Evolutionary conservation across 2,797 vertebrate genomes (phyloP), one percentile per base, ranked within the genome.

Genomic region (Sebastes wilsoni): DNA sequence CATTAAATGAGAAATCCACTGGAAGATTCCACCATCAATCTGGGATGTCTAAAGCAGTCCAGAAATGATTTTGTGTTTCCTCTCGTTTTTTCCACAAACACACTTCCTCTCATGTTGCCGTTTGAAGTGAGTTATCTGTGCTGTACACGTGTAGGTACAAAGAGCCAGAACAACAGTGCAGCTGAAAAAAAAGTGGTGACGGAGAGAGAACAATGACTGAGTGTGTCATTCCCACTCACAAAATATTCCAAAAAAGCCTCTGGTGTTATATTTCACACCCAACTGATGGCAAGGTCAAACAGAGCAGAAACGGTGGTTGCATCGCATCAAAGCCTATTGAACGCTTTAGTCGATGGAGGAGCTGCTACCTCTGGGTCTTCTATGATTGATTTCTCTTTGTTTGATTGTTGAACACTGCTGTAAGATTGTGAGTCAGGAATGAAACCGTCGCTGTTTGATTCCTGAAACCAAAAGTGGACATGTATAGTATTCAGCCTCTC

Each of bases 1-100:
- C 76, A 68, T 79, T 70, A 69, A 74, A 81, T 60, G 66, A 85
- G 68, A 79, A 73, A 75, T 20, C 27, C 60, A 56, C 27, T 62
- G 36, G 54, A 73, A 65, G 52, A 49, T 75, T 70, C 14, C 46
- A 67, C 22, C 61, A 60, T 75, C 60, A 78, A 59, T 77, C 72
- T 82, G 56, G 30, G 58, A 59, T 70, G 14, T 67, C 16, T 69
- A 28, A 56, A 23, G 14, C 18, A 25, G 62, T 27, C 22, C 68
- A 72, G 52, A 23, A 46, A 22, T 59, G 66, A 59, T 73, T 76
- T 61, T 73, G 32, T 30, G 65, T 38, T n/a, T 67, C n/a, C 10
- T 67, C 64, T 36, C 12, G 3, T 18, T 46, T 70, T 58, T 58
- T 73, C 36, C 11, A 25, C 11, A 2, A 78, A 58, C 8, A 10